Conservation (phyloP, 2,888 invertebrate species). For the Ischnus inquisitorius region DNA sequence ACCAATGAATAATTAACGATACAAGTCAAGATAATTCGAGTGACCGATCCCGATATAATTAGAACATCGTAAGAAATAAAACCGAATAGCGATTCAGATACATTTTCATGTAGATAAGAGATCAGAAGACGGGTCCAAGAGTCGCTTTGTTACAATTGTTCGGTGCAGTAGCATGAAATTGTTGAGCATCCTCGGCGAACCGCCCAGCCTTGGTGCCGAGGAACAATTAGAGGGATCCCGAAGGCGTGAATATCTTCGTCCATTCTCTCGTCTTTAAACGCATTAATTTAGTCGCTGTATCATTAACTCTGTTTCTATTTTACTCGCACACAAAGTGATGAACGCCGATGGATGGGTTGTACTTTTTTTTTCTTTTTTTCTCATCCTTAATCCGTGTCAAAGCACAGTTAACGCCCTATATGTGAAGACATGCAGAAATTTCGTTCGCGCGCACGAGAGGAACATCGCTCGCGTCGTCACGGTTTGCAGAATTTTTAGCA, state of each 20-base stretch:
- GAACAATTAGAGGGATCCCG: slow-evolving; percentile 58
- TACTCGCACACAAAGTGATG: slow-evolving; percentile 18
- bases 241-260: slow-evolving; percentile 55
- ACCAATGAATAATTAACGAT: too few species aligned
- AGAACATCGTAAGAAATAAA: not conserved
- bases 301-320: slow-evolving; percentile 65
- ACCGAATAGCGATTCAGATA: not conserved
- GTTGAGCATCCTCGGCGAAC: slow-evolving; percentile 4
- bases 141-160: slow-evolving; percentile 20
- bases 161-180: slow-evolving; percentile 52
- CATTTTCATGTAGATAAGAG: slow-evolving; percentile 4
- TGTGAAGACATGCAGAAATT: slow-evolving; percentile 82
- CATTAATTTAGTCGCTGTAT: slow-evolving; percentile 70
- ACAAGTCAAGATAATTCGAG: too few species aligned
- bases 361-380: too few species aligned
- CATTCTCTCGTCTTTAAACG: slow-evolving; percentile 42
- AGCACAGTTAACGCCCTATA: slow-evolving; percentile 83
- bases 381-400: slow-evolving; percentile 77
- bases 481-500: slow-evolving; percentile 53
- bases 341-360: not conserved
- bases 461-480: slow-evolving; percentile 59
- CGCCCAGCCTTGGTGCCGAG: not conserved
- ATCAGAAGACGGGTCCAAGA: not conserved
- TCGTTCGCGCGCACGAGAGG: slow-evolving; percentile 68
- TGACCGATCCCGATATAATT: not conserved